Conservation (phyloP, 2,113 vertebrate genomes). For the Hirundichthys speculiger region DNA sequence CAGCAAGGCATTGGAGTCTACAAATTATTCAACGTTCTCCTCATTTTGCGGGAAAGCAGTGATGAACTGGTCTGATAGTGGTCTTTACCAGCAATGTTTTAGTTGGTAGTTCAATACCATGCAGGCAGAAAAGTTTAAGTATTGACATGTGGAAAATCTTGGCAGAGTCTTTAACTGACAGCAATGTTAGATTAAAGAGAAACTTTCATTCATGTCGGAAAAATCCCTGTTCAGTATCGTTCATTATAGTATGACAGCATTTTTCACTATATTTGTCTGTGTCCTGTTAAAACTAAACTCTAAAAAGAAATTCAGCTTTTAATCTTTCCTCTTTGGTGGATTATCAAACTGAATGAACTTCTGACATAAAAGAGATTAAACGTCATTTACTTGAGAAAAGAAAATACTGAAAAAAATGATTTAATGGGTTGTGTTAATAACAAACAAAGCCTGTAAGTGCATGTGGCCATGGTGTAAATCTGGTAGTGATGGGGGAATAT, state of each 20-base stretch:
- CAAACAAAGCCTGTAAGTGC: slow-evolving; percentile 2
- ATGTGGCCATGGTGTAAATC: slow-evolving; percentile 50
- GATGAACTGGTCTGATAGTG: slow-evolving; percentile 39
- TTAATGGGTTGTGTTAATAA: slow-evolving; percentile 26
- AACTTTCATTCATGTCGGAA: slow-evolving; percentile 4
- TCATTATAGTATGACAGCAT: slow-evolving; percentile 3
- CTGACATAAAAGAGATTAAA: neutral
- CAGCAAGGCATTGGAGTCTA: slow-evolving; percentile 72
- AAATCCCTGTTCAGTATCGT: slow-evolving; percentile 5
- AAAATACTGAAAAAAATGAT: slow-evolving; percentile 23
- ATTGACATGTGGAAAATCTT: slow-evolving; percentile 29
- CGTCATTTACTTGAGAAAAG: slow-evolving; percentile 10
- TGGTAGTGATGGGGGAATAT: slow-evolving; percentile 40
- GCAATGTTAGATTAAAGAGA: slow-evolving; percentile 1
- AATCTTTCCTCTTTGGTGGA: slow-evolving; percentile 24
- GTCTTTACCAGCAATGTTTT: slow-evolving; percentile 43
- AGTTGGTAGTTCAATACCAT: slow-evolving; percentile 3
- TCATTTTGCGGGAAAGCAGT: slow-evolving; percentile 65
- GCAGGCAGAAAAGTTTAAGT: slow-evolving; percentile 16
- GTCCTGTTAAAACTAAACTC: neutral
- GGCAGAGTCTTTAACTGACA: slow-evolving; percentile 11
- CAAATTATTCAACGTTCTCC: slow-evolving; percentile 78
- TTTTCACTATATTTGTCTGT: neutral
- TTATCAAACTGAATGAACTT: slow-evolving; percentile 15
- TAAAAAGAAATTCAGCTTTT: neutral